Conservation (phyloP, 1,140 invertebrate species). For the Lepidostoma basale region DNA sequence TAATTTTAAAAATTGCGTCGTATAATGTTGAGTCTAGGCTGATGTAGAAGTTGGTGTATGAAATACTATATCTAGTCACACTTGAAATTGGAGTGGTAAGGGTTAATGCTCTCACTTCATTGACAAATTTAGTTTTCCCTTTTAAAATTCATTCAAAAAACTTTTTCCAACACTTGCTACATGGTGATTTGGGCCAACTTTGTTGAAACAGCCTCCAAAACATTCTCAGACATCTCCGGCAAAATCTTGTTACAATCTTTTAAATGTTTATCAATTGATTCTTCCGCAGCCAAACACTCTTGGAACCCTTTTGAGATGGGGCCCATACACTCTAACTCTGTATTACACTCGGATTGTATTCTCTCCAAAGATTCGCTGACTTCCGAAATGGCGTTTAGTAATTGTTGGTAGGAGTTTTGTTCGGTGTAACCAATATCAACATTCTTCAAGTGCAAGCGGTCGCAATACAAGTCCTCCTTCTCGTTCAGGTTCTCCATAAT, state of each 20-base stretch:
- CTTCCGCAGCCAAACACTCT: not conserved
- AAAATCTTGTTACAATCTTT: constrained; percentile 48
- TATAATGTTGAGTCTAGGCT: too few species aligned
- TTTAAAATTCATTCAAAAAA: too few species aligned
- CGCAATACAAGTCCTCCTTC: constrained; percentile 49
- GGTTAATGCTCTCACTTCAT: too few species aligned
- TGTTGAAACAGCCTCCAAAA: constrained; percentile 52
- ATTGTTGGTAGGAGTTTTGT: not conserved
- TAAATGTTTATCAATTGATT: constrained; percentile 50
- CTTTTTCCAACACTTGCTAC: too few species aligned
- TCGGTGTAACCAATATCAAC: constrained; percentile 52
- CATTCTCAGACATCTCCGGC: constrained; percentile 51
- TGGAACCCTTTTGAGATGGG: not conserved
- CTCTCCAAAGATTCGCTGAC: not conserved
- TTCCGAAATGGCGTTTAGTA: not conserved
- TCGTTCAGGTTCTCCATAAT: not conserved
- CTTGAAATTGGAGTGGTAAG: too few species aligned
- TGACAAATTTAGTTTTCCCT: too few species aligned
- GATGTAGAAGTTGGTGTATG: too few species aligned
- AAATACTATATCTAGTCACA: too few species aligned
- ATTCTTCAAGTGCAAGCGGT: constrained; percentile 53
- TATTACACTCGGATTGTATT: not conserved
- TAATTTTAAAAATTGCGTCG: too few species aligned
- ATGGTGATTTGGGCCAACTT: not conserved
- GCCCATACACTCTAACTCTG: not conserved